Evolutionary conservation across 2,113 vertebrate species (phyloP).

Genomic region (Recurvirostra avosetta): DNA sequence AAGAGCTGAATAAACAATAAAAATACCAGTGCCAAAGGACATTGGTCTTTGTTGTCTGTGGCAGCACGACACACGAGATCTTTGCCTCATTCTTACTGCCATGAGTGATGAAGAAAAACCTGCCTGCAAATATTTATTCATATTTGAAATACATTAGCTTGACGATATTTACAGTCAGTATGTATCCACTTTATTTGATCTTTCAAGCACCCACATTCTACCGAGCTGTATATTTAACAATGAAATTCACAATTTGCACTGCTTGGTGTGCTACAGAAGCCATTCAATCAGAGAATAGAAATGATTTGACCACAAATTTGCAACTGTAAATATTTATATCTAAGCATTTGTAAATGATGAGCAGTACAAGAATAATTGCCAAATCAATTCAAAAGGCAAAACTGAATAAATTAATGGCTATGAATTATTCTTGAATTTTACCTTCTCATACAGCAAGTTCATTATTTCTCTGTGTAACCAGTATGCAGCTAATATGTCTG

Average conservation of each 20-base stretch:
- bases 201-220: neutral
- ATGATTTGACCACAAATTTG: conserved; percentile 37
- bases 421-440: conserved; percentile 57
- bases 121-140: neutral
- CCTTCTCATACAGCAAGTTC: conserved; percentile 36
- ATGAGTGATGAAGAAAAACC: neutral
- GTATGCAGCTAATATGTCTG: conserved; percentile 37
- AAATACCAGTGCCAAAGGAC: neutral
- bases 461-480: conserved; percentile 41
- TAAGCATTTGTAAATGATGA: conserved; percentile 44
- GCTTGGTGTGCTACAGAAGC: conserved; percentile 13
- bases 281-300: conserved; percentile 31
- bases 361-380: conserved; percentile 51
- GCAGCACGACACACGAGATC: neutral
- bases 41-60: neutral
- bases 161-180: neutral
- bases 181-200: neutral
- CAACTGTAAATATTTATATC: conserved; percentile 66
- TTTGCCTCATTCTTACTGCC: neutral
- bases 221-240: neutral
- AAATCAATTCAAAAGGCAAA: conserved; percentile 62
- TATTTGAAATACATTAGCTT: neutral
- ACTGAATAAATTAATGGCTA: conserved; percentile 51
- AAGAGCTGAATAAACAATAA: conserved; percentile 8
- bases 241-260: conserved; percentile 32